Conservation (phyloP, 2,113 vertebrate species). For the Pseudopodoces humilis region DNA sequence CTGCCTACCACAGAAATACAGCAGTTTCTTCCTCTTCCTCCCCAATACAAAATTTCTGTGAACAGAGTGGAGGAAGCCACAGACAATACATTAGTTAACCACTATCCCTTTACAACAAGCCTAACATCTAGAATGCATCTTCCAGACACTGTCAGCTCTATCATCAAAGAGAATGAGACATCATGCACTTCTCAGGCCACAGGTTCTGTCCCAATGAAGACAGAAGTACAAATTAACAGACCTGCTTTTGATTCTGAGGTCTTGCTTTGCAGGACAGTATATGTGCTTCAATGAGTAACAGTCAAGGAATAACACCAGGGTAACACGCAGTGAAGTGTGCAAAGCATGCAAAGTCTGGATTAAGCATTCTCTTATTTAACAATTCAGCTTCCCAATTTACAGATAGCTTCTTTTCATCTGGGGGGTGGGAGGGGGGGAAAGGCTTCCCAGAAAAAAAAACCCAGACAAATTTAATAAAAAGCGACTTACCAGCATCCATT, state of each 20-base stretch:
- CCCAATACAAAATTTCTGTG: neutral
- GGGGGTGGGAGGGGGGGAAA: neutral
- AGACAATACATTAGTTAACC: neutral
- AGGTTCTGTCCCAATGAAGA: neutral
- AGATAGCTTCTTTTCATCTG: neutral
- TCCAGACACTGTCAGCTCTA: neutral
- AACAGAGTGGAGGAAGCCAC: neutral
- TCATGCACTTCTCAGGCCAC: neutral
- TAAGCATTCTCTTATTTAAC: neutral
- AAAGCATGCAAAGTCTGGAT: neutral
- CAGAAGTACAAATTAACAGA: neutral
- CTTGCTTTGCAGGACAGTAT: neutral
- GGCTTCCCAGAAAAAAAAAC: neutral
- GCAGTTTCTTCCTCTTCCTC: neutral
- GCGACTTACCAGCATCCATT: conserved; percentile 63
- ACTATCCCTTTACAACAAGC: neutral
- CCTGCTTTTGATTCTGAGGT: neutral
- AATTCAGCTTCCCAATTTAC: neutral
- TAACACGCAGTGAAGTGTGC: neutral
- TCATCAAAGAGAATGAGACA: neutral
- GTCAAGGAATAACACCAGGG: neutral
- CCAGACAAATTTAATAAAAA: neutral
- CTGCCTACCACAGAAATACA: neutral
- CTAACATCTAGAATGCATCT: neutral
- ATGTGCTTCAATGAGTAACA: neutral